phyloP scores from a whole-genome alignment of 1,140 invertebrate genomes.

The Nasonia giraulti region DNA sequence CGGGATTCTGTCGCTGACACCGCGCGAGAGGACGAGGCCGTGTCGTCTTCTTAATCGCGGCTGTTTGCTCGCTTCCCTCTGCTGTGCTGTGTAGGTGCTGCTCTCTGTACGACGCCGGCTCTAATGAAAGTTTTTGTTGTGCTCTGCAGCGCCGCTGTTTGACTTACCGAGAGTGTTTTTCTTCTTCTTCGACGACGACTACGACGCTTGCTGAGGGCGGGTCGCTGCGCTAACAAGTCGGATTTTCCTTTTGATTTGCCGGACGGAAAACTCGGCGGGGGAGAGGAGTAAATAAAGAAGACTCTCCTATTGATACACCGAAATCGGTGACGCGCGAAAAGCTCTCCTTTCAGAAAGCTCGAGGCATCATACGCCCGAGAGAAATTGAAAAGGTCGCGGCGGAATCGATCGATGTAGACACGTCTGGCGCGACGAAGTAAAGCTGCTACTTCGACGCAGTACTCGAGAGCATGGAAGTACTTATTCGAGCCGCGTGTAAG shows the following conservation, averaged over 20 bases:
- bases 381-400: background rate
- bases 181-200: background rate
- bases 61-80: background rate
- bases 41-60: background rate
- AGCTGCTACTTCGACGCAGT: background rate
- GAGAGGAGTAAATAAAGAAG: background rate
- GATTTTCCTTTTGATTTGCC: background rate
- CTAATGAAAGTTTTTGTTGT: slow-evolving; percentile 34
- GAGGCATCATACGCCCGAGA: background rate
- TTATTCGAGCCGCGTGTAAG: background rate
- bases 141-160: background rate
- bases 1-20: slow-evolving; percentile 47
- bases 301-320: no score
- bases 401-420: background rate
- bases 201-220: no score
- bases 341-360: background rate
- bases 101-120: background rate
- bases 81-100: background rate
- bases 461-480: background rate
- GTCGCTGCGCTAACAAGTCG: background rate
- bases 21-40: background rate
- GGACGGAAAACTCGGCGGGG: background rate
- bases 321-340: background rate
- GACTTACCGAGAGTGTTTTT: background rate
- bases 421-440: background rate